Evolutionary conservation across 2,888 invertebrate genomes (phyloP), one percentile per base, ranked within the genome.

Genomic region (Sinotaia quadrata): DNA sequence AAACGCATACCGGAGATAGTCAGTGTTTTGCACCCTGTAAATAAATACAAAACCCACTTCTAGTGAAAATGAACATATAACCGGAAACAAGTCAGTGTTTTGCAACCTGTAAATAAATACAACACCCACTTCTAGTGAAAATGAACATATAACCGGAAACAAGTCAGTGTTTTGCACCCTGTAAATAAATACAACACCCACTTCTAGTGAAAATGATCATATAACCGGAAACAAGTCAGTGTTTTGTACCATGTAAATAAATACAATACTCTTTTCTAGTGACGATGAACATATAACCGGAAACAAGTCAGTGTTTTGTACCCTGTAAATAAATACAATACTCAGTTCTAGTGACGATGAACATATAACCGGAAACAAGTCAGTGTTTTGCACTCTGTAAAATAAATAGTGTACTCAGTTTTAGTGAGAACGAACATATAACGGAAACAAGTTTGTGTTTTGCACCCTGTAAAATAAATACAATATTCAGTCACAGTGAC

Each of bases 1-100:
- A 71, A 88, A 88, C 4, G 87, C 84, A 54, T 85, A 84, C 27
- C 85, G 84, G 4, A 88, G 74, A 31, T 85, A 67, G 0, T 71
- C 67, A 24, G 82, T 81, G 73, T 88, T 81, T 68, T 85, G 85
- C 2, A 88, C 78, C 85, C 85, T 84, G 71, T 10, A 78, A 47
- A 21, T 18, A 3, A 3, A 8, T 0, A 18, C n/a, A 41, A 41
- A 41, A 41, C 1, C n/a, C 15, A 3, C 15, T n/a, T 18, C 41
- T 41, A n/a, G 41, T 18, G 15, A 3, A 12, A 41, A 41, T 18
- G 41, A 41, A 41, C 41, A 1, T 12, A n/a, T n/a, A n/a, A n/a
- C n/a, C n/a, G n/a, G n/a, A n/a, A n/a, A n/a, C n/a, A n/a, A 67
- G 0, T 71, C 67, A 24, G 82, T 81, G 73, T 88, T 81, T 68